Evolutionary conservation across 2,797 vertebrate species (phyloP), one percentile per base, ranked within the genome.

Genomic region (Phataginus tetradactyla): DNA sequence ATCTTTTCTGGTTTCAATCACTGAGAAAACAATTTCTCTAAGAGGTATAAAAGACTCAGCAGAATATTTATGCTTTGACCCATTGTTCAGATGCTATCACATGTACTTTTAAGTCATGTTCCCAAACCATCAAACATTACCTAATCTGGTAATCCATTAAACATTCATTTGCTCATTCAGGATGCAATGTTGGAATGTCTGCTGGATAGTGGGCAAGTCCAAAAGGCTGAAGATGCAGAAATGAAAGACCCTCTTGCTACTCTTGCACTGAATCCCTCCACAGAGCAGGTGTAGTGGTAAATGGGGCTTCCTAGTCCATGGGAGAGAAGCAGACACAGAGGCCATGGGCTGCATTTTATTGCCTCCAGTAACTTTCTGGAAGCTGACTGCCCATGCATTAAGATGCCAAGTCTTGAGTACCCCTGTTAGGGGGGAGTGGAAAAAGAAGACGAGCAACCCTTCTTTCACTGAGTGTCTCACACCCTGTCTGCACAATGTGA

Each of bases 1-100:
- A 69, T 81, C 18, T 34, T 75, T 75, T 66, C 72, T 77, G 18
- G 25, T 90, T 92, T 93, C 5, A 74, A 27, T 92, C 37, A 13
- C 20, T 93, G 55, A 91, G 29, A 87, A 96, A 96, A 86, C 94
- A 89, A 94, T 91, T 91, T 94, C 15, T 57, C 4, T 86, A 29
- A 78, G 27, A 96, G 12, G 7, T 53, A 0, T 74, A 59, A 94
- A 96, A 85, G 57, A 13, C 61, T 15, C 37, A 80, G 27, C 42
- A 74, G 45, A 84, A 77, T 51, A 59, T 71, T 86, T 96, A 51
- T 81, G 55, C 25, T 90, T 87, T 92, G 72, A 75, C 80, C 29
- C n/a, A 7, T 69, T 51, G n/a, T 78, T 77, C 84, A 69, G 42
- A 86, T 93, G 83, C 21, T 32, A 29, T 63, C 64, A 57, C 64